A percentile compares a stretch with the other conserved stretches of the same genome.
Evolutionary conservation across 2,888 invertebrate species (phyloP).

Genomic region (Eutolmus rufibarbis): DNA sequence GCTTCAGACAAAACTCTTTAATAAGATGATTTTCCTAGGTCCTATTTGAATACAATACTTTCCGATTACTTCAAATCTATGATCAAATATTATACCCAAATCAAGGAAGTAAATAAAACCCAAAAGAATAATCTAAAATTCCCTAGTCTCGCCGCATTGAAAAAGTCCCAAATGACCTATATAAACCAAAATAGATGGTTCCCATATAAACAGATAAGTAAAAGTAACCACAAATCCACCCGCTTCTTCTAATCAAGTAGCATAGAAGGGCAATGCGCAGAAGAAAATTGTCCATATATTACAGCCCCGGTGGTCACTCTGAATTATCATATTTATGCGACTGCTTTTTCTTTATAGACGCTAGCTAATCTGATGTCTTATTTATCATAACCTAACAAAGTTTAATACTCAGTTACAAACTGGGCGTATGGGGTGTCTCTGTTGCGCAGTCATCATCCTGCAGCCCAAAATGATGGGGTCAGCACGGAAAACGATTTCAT

Average conservation of each 20-base stretch:
- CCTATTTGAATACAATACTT: background rate
- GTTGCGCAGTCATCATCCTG: constrained; percentile 12
- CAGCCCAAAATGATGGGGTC: constrained; percentile 41
- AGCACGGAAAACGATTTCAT: constrained; percentile 47
- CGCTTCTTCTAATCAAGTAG: constrained; percentile 14
- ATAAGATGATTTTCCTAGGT: background rate
- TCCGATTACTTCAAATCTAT: constrained; percentile 14
- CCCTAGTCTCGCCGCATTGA: constrained; percentile 2
- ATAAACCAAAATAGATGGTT: constrained; percentile 42
- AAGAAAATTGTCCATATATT: constrained; percentile 1
- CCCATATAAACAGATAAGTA: constrained; percentile 47
- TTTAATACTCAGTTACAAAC: constrained; percentile 44
- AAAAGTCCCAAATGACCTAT: constrained; percentile 34
- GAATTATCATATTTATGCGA: constrained; percentile 49
- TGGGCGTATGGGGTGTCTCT: constrained; percentile 11
- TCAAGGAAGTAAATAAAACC: constrained; percentile 4
- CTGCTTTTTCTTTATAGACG: constrained; percentile 46
- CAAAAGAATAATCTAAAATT: constrained; percentile 20
- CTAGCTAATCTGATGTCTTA: constrained; percentile 48
- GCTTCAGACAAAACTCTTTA: background rate
- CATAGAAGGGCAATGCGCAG: background rate
- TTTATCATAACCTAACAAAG: constrained; percentile 49
- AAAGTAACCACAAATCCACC: constrained; percentile 36
- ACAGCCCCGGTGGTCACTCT: constrained; percentile 43
- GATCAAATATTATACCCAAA: constrained; percentile 16